A percentile compares a stretch with the other conserved stretches of the same genome.
These are phyloP conservation scores for Arvicanthis niloticus DNA, from an alignment of 2,113 vertebrate genomes.

Conservation along the genomic window DNA sequence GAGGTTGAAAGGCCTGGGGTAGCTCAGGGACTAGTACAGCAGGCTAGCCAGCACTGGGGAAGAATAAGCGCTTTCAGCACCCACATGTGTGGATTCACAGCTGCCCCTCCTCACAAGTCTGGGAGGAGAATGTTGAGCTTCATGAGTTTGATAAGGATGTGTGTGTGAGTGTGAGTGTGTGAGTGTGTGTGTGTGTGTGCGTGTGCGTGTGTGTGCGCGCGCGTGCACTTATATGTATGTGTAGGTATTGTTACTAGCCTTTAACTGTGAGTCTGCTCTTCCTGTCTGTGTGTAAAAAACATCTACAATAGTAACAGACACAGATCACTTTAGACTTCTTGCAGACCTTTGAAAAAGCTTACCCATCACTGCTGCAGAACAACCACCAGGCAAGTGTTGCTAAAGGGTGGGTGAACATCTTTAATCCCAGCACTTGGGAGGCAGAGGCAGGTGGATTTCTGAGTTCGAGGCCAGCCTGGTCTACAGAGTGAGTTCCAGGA, in stretches of 20 bases:
- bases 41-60: neutral
- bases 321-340: neutral
- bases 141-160: neutral
- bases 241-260: neutral
- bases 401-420: too few relatives aligned
- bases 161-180: neutral
- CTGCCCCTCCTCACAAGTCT: neutral
- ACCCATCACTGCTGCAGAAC: neutral
- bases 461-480: too few relatives aligned
- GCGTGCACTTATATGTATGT: neutral
- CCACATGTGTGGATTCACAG: neutral
- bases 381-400: neutral
- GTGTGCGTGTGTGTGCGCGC: neutral
- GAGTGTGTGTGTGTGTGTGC: neutral
- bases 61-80: too few relatives aligned
- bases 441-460: too few relatives aligned
- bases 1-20: neutral
- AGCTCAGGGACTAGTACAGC: too few relatives aligned
- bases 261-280: slow-evolving; percentile 8
- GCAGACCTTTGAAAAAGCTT: neutral
- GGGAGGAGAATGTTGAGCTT: neutral
- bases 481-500: too few relatives aligned
- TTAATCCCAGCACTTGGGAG: too few relatives aligned
- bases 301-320: neutral
- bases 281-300: neutral